Evolutionary conservation across 2,888 invertebrate genomes (phyloP), one percentile per base, ranked within the genome.

Genomic region (Dasypolia templi): DNA sequence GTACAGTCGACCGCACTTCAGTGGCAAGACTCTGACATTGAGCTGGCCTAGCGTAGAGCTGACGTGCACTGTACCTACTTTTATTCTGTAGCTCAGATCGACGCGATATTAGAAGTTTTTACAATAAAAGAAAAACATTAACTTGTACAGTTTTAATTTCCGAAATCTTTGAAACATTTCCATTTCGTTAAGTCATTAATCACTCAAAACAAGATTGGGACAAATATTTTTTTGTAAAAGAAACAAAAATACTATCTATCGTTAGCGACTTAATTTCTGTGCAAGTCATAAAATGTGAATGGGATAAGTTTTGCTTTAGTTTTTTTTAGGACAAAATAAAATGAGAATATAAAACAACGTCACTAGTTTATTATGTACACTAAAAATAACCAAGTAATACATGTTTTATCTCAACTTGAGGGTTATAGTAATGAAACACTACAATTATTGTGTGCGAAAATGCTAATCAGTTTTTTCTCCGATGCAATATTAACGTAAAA

Each of bases 211-310:
- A 66, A 68, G 71, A 78, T 80, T 71, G 51, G 56, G 63, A 78
- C 77, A 81, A 87, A 86, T 73, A 61, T 85, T 88, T 87, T 89
- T 89, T 86, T 59, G 59, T 73, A 82, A 82, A 72, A 70, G 78
- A 85, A 89, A 88, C 77, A 78, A 85, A 53, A 84, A 88, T 87
- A 85, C 86, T 71, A 32, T 72, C 86, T 71, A 32, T 72, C 67
- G 70, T 77, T 72, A 53, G 35, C 35, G 59, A 61, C 65, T 78
- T 75, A 56, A 35, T 29, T 63, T 51, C 58, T 46, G 81, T 74
- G 44, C 72, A 84, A 75, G 76, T 67, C 35, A 75, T 39, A 73
- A 71, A 66, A 55, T 64, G 26, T 58, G 22, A 58, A 73, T 72
- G 61, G 61, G 79, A 29, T 62, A 76, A 79, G 53, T 72, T 77